Evolutionary conservation across 2,113 vertebrate species (phyloP), one percentile per base, ranked within the genome.

Genomic region (Aviceda subcristata): DNA sequence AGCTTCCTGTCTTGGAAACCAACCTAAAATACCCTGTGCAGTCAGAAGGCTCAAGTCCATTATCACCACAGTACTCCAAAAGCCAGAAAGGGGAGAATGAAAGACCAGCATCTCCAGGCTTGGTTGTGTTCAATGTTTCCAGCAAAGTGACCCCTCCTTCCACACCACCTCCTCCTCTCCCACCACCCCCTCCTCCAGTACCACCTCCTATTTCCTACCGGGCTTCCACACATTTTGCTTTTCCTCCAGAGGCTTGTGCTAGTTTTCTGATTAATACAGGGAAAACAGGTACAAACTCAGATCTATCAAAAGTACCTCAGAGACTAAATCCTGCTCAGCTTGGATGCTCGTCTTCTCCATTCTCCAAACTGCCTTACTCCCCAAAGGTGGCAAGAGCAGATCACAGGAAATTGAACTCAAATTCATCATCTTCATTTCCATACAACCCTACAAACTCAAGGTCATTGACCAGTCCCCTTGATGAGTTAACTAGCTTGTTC

Each of bases 401-500:
- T 90, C 98, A 98, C 53, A 98, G 98, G 63, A 98, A 98, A 94
- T 55, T 98, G 45, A 98, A 98, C 88, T 98, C 98, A 20, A 98
- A 98, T 93, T 98, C 98, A 12, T 98, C 98, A 7, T 99, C 98
- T 45, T 98, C 98, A 4, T 98, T 98, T 85, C 97, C 99, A 53
- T 99, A 98, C 92, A 99, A 98, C 95, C 98, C 99, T 34, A 98
- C 99, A 68, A 99, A 98, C 85, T 96, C 98, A 60, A 98, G 99
- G 71, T 98, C 99, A 3, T 97, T 99, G 43, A 99, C 98, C 97
- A 99, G 99, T 96, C 99, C 99, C 6, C 98, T 99, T 76, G 99
- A 99, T 63, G 99, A 99, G 95, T 98, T 99, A 94, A 98, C 99
- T 88, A 99, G 99, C 26, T 98, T 99, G 80, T 99, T 99, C 97